phyloP scores from a whole-genome alignment of 1,140 invertebrate species.

The Brachionus paranguensis region DNA sequence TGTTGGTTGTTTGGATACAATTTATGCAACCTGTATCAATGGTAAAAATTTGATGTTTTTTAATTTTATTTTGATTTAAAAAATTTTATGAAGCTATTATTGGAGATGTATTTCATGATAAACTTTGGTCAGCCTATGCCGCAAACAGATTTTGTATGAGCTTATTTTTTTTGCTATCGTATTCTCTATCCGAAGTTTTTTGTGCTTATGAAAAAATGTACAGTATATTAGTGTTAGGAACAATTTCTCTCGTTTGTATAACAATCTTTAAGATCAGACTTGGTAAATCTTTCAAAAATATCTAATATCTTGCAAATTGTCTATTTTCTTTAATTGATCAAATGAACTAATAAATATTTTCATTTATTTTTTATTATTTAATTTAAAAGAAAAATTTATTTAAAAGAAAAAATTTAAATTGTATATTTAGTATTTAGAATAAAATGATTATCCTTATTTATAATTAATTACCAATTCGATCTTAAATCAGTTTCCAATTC shows the following conservation, averaged over 20 bases:
- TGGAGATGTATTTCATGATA: background rate
- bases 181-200: background rate
- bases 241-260: background rate
- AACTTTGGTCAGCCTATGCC: background rate
- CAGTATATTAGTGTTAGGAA: background rate
- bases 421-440: too few species aligned
- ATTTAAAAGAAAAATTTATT: too few species aligned
- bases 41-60: background rate
- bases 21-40: background rate
- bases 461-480: too few species aligned
- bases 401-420: too few species aligned
- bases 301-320: background rate
- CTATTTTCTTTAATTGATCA: too few species aligned
- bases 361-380: too few species aligned
- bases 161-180: background rate
- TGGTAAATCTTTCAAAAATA: background rate
- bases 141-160: conserved; percentile 7
- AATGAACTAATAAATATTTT: too few species aligned
- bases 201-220: conserved; percentile 8
- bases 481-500: too few species aligned
- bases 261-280: background rate
- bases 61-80: background rate
- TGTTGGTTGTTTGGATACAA: background rate
- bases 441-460: too few species aligned
- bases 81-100: background rate